Conservation (phyloP, 2,888 invertebrate species). For the Eristalis pertinax region DNA sequence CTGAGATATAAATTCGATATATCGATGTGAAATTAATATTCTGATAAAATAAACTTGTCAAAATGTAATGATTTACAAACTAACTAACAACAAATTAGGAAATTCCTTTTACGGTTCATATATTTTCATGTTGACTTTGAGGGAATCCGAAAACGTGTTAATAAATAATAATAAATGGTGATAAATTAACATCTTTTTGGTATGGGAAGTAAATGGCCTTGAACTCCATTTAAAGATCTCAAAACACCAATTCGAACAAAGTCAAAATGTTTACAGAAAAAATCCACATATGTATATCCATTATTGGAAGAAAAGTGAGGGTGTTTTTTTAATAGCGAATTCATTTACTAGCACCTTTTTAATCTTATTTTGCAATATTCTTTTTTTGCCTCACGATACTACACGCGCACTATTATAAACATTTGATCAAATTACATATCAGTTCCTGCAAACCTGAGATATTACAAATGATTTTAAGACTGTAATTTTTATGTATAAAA, state of each 20-base stretch:
- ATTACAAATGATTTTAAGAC: no score
- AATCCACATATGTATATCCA: neutral
- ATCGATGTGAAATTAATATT: no score
- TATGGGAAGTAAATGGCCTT: slow-evolving; percentile 40
- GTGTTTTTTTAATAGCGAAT: neutral
- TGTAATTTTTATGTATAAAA: no score
- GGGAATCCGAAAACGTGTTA: slow-evolving; percentile 43
- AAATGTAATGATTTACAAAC: neutral
- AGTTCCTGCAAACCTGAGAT: no score
- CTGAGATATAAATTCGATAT: neutral
- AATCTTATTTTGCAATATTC: no score
- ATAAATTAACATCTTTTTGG: slow-evolving; percentile 44
- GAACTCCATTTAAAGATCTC: slow-evolving; percentile 56
- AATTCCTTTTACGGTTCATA: neutral
- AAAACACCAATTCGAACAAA: slow-evolving; percentile 21
- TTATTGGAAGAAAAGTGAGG: neutral
- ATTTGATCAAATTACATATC: no score
- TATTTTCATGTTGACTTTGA: neutral
- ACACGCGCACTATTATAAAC: no score
- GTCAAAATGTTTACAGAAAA: slow-evolving; percentile 7
- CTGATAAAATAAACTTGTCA: neutral
- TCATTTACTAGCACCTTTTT: no score
- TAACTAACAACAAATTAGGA: neutral
- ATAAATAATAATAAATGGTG: slow-evolving; percentile 39
- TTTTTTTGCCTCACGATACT: no score